Evolutionary conservation across 64 coral and sea anemone species (phyloP), one percentile per base, ranked within the genome.

Genomic region (Hydrozoanthus tunicans): DNA sequence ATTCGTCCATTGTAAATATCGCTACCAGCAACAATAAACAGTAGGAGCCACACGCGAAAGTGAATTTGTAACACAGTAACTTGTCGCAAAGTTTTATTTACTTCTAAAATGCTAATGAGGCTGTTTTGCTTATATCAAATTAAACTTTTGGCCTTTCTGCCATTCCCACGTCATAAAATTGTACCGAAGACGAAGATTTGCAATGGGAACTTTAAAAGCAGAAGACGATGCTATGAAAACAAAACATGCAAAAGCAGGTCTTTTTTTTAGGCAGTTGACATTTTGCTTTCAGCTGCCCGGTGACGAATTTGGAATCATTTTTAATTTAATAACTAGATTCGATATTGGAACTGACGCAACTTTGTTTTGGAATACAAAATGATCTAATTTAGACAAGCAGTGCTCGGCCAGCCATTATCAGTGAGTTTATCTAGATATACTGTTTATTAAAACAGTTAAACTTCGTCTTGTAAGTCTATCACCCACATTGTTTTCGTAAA

Each of bases 21-120:
- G 62, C 67, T 59, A 59, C 84, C 14, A 75, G 24, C 70, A 83
- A 13, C 32, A 53, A 6, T 27, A 14, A 8, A 51, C 4, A 67
- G 27, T 66, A 53, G 84, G 69, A 88, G 74, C 84, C 74, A 27
- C 6, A 73, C 23, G 70, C 70, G 5, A 73, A 73, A 73, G 80
- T 66, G 56, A 86, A 56, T 86, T 71, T 32, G 26, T 32, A 2
- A 57, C 77, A 53, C 63, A 17, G 59, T 13, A 7, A 43, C n/a
- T 75, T 58, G 84, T 52, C 23, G 69, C 23, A 17, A 59, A 52
- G 56, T 88, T 88, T 59, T 88, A 59, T 88, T 88, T 88, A 88
- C 24, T 60, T 88, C 69, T 17, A 88, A 59, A 60, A 88, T 75
- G 84, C 69, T 43, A 88, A 88, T 88, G 69, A 88, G 69, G 12